Base-by-base conservation (phyloP, 2,888 invertebrate genomes). In the Drosophila anomalata region DNA sequence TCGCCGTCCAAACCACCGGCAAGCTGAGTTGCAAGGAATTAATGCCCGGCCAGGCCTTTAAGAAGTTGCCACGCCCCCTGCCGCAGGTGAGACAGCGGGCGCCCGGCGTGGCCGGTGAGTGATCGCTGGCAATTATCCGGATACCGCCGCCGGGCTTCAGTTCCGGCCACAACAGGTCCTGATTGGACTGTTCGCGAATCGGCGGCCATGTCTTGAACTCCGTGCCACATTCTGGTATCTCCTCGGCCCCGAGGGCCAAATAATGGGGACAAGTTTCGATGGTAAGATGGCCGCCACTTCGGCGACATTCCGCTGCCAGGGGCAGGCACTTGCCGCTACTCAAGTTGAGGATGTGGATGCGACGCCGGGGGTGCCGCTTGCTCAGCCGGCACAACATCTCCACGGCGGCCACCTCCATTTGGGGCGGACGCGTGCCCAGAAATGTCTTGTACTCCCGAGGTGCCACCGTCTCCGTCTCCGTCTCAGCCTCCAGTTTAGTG, bases 221-320 rank as follows among this genome's bases (percentile, higher is more conserved):
- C 31, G 95, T 95, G 24, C 92, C 93, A 3, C 93, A 93, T 36
- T 93, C 92, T 4, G 94, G 94, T 31, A 96, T 93, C 57, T 94
- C 92, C 77, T 95, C 95, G 0, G 95, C 93, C 46, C 92, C 92
- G 31, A 96, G 91, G 0, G 93, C 92, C 26, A 96, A 91, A 89
- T 96, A 96, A 89, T 96, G 96, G 76, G 95, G 94, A 87, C 96
- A 96, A 1, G 95, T 96, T 90, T 95, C 96, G 0, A 94, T 94
- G 0, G 95, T 95, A 63, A 96, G 91, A 0, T 93, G 93, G 0
- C 92, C 93, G 4, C 94, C 93, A 6, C 12, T 11, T 11, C 39
- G 41, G 0, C 81, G 86, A 50, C 84, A 93, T 52, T 92, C 89
- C 39, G 92, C 90, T 51, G 95, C 91, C n/a, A 94, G 76, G 0